These are phyloP conservation scores for Pteropus alecto DNA, from an alignment of 2,113 vertebrate genomes.

Conservation along the genomic window DNA sequence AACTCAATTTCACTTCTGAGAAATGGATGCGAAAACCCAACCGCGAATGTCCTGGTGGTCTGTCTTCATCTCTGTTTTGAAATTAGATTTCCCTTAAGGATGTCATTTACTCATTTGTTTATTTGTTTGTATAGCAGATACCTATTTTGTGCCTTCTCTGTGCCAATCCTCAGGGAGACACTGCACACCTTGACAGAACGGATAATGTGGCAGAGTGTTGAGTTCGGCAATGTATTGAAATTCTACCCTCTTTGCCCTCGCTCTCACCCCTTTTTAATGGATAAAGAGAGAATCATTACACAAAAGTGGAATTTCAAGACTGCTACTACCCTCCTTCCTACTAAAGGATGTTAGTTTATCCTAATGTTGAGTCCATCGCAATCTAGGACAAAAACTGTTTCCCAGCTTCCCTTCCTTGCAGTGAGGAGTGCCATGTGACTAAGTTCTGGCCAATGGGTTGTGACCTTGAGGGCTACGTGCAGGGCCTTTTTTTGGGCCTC, in stretches of 20 bases:
- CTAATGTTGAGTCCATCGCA: background rate
- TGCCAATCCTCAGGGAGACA: background rate
- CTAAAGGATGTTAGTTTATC: background rate
- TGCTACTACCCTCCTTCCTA: fast-evolving
- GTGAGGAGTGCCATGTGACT: background rate
- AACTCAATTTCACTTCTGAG: constrained; percentile 11
- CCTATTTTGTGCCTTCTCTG: background rate
- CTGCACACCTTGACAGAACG: no score
- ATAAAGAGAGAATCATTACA: background rate
- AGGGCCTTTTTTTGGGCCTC: background rate
- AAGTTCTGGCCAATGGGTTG: background rate
- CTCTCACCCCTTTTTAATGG: background rate
- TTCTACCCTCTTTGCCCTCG: background rate
- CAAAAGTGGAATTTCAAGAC: background rate
- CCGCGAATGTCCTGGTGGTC: background rate
- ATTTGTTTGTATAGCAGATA: background rate
- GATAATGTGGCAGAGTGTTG: background rate
- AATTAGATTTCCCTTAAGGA: background rate
- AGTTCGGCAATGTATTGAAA: background rate
- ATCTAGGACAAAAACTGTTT: background rate
- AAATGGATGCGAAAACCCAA: background rate
- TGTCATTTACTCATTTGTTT: background rate
- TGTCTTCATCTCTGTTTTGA: background rate
- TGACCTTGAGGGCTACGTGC: background rate
- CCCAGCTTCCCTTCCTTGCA: fast-evolving